A percentile compares a stretch with the other conserved stretches of the same genome.
phyloP scores from a whole-genome alignment of 2,888 invertebrate genomes.

The Lucinisca nassula region DNA sequence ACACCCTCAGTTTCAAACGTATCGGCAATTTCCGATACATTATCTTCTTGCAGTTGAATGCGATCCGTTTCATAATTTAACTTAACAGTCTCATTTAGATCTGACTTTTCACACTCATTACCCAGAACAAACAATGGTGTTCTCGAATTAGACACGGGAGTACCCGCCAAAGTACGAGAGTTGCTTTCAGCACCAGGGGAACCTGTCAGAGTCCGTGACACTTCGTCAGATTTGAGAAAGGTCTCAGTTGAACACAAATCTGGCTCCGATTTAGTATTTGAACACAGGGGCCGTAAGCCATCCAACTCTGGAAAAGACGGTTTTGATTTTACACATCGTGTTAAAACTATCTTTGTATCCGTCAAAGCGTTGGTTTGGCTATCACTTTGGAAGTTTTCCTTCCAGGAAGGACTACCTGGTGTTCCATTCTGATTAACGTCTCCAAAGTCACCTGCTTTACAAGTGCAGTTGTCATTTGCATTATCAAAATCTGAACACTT shows the following conservation, averaged over 20 bases:
- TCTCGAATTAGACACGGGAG: constrained; percentile 59
- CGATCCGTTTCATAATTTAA: no score
- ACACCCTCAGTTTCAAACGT: background rate
- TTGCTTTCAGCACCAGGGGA: constrained; percentile 55
- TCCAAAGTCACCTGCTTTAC: background rate
- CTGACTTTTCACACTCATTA: background rate
- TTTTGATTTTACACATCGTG: constrained; percentile 66
- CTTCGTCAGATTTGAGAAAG: constrained; percentile 42
- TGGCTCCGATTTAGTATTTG: constrained; percentile 35
- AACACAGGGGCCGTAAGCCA: constrained; percentile 45
- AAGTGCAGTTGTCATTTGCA: background rate
- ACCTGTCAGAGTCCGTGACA: constrained; percentile 27
- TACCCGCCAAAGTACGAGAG: constrained; percentile 65
- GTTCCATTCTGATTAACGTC: background rate
- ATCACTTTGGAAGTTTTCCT: background rate
- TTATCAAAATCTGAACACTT: background rate
- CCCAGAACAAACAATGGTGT: constrained; percentile 21
- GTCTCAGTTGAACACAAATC: constrained; percentile 64
- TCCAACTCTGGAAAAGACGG: constrained; percentile 33
- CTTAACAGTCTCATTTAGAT: no score
- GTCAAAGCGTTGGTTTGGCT: background rate
- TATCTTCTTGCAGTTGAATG: background rate
- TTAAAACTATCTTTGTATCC: constrained; percentile 65
- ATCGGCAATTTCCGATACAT: background rate
- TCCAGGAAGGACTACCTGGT: background rate